Percentiles rank a stretch among this genome's conserved stretches.
phyloP scores from a whole-genome alignment of 2,113 vertebrate species.

The Bubo scandiacus region DNA sequence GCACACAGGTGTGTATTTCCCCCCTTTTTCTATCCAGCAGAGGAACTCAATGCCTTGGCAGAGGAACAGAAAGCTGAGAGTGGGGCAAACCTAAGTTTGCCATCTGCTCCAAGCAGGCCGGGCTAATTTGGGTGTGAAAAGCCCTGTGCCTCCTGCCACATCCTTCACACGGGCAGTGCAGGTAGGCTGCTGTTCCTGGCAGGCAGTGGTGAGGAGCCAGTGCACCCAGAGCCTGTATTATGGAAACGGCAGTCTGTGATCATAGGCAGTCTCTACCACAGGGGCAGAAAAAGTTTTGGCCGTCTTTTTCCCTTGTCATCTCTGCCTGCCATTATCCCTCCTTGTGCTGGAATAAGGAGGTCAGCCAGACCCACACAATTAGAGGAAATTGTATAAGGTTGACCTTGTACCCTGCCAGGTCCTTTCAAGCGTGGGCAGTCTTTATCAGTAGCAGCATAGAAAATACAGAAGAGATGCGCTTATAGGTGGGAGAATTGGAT shows the following conservation, averaged over 20 bases:
- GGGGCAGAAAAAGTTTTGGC: slow-evolving; percentile 43
- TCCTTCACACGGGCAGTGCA: rapidly evolving
- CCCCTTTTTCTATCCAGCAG: not conserved
- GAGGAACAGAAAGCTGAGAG: not conserved
- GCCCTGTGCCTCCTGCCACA: not conserved
- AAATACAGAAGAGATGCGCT: slow-evolving; percentile 50
- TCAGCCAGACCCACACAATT: slow-evolving; percentile 68
- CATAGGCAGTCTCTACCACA: not conserved
- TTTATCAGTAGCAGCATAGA: slow-evolving; percentile 52
- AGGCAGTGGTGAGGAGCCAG: not conserved
- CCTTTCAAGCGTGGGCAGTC: slow-evolving; percentile 60
- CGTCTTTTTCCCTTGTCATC: slow-evolving; percentile 10
- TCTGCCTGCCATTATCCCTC: not conserved
- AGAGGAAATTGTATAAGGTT: slow-evolving; percentile 61
- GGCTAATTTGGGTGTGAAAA: not conserved
- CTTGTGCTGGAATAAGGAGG: slow-evolving; percentile 42
- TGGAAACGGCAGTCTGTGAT: not conserved
- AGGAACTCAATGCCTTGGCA: not conserved
- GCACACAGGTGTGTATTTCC: not conserved
- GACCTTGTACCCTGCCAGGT: slow-evolving; percentile 40
- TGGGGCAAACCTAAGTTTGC: not conserved
- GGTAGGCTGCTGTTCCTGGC: not conserved
- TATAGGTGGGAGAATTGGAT: slow-evolving; percentile 49
- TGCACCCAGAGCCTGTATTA: not conserved
- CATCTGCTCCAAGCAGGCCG: not conserved